A percentile compares a stretch with the other conserved stretches of the same genome.
These are phyloP conservation scores for Apoda limacodes DNA, from an alignment of 2,888 invertebrate species.

Conservation along the genomic window DNA sequence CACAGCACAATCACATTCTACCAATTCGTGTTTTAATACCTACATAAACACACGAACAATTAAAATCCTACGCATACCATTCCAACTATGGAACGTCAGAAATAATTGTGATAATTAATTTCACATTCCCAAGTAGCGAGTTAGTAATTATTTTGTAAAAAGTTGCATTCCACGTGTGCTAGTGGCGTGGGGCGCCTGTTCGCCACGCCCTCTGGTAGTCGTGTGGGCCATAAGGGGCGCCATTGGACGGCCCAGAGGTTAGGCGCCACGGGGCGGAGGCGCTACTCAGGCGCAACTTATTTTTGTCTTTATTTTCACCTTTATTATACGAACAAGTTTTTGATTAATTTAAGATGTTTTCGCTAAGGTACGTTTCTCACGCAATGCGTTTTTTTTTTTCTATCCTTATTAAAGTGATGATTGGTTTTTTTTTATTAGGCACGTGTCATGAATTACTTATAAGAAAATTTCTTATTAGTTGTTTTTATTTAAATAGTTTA, in stretches of 20 bases:
- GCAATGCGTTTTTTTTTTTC: constrained; percentile 45
- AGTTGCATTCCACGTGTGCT: constrained; percentile 28
- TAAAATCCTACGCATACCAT: no score
- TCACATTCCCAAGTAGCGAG: constrained; percentile 28
- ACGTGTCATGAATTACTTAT: no score
- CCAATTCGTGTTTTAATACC: no score
- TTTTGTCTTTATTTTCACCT: no score
- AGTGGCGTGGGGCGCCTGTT: constrained; percentile 30
- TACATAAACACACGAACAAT: no score
- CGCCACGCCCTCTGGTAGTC: no score
- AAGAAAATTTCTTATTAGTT: no score
- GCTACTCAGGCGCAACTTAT: constrained; percentile 28
- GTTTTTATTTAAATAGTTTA: no score
- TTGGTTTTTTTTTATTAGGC: no score
- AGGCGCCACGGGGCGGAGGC: constrained; percentile 29
- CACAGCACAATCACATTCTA: no score
- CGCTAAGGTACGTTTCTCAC: constrained; percentile 44
- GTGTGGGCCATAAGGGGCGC: constrained; percentile 16
- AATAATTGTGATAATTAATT: constrained; percentile 51
- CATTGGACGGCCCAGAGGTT: constrained; percentile 34
- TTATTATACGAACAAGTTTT: constrained; percentile 36
- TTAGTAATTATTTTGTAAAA: constrained; percentile 43
- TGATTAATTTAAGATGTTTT: constrained; percentile 64
- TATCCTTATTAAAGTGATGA: constrained; percentile 29
- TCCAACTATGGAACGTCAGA: constrained; percentile 23